phyloP scores from a whole-genome alignment of 2,888 invertebrate genomes.

The Acanthosepion esculentum region DNA sequence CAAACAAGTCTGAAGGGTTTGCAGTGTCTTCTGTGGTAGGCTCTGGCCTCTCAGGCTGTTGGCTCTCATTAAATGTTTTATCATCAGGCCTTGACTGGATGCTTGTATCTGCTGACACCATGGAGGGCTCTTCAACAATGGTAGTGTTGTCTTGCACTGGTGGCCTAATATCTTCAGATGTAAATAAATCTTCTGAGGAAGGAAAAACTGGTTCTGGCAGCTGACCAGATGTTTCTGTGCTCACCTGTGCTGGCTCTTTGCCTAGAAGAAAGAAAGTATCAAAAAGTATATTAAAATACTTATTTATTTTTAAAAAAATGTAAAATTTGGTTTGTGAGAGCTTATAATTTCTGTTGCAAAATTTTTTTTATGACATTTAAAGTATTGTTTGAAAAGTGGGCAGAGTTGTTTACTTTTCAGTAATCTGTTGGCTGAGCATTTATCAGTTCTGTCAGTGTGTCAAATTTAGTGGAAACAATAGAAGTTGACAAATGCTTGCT shows the following conservation, averaged over 20 bases:
- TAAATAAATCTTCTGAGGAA: conserved; percentile 37
- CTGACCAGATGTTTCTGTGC: neutral
- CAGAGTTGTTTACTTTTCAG: too few species aligned
- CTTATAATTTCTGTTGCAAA: too few species aligned
- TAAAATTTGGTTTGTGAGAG: too few species aligned
- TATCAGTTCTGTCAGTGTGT: too few species aligned
- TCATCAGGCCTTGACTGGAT: conserved; percentile 36
- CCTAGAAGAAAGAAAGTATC: neutral
- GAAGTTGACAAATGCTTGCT: too few species aligned
- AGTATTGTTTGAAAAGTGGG: too few species aligned
- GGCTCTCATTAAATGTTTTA: conserved; percentile 52
- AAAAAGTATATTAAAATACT: too few species aligned
- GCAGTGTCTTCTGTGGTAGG: conserved; percentile 52
- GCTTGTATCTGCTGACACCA: conserved; percentile 48
- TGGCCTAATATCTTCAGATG: conserved; percentile 24
- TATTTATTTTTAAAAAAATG: too few species aligned
- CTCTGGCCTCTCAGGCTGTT: conserved; percentile 46
- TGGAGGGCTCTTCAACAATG: conserved; percentile 67
- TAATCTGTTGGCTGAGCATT: too few species aligned
- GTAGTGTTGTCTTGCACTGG: conserved; percentile 54
- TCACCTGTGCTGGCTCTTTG: neutral
- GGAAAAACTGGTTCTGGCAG: conserved; percentile 37
- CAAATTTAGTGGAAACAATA: too few species aligned
- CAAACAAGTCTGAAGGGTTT: conserved; percentile 62
- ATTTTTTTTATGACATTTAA: too few species aligned